These are phyloP conservation scores for Anguilla anguilla DNA, from an alignment of 2,797 vertebrate genomes.

Conservation along the genomic window DNA sequence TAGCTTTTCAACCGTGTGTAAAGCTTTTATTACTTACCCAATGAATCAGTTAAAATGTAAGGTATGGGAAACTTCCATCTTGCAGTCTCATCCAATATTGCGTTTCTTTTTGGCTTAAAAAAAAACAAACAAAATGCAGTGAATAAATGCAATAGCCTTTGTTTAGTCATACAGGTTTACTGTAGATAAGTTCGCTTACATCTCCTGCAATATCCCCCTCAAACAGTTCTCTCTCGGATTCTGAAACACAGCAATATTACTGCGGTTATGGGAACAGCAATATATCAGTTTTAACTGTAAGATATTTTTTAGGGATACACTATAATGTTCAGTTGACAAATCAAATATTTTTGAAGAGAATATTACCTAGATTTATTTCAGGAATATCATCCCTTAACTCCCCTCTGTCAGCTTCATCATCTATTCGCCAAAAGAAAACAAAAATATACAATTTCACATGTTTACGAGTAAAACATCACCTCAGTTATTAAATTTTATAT, in stretches of 20 bases:
- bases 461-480: background rate
- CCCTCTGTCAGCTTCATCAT: conserved; percentile 59
- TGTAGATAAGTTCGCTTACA: conserved; percentile 70
- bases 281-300: background rate
- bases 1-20: background rate
- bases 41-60: conserved; percentile 83
- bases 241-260: conserved; percentile 57
- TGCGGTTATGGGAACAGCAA: background rate
- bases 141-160: conserved; percentile 36
- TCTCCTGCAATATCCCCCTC: conserved; percentile 84
- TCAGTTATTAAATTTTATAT: background rate
- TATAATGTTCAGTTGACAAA: background rate
- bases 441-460: background rate
- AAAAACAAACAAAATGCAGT: background rate
- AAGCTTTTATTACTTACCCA: conserved; percentile 71
- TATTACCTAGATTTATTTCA: conserved; percentile 83
- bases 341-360: background rate
- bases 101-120: conserved; percentile 74
- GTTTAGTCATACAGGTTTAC: conserved; percentile 11
- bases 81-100: conserved; percentile 68
- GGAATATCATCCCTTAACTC: conserved; percentile 80
- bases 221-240: conserved; percentile 76
- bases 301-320: too few relatives aligned
- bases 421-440: conserved; percentile 54
- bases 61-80: conserved; percentile 88